A percentile compares a stretch with the other conserved stretches of the same genome.
These are phyloP conservation scores for Sphenopsis melanotis DNA, from an alignment of 2,797 vertebrate genomes.

Conservation along the genomic window DNA sequence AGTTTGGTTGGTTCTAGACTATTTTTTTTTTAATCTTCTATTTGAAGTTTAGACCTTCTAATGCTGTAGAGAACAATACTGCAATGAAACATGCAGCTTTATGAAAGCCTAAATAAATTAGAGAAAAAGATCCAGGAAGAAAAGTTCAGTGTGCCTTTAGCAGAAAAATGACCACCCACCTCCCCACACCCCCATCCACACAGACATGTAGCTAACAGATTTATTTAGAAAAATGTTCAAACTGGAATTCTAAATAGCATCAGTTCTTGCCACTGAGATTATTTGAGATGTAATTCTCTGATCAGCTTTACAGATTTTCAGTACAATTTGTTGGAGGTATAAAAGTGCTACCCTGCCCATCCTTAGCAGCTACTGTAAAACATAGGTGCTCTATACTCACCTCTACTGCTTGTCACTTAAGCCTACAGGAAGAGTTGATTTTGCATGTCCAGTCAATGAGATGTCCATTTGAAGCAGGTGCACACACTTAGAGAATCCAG, in stretches of 20 bases:
- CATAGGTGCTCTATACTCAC: background rate
- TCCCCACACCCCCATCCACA: background rate
- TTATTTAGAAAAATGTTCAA: background rate
- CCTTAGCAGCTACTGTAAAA: background rate
- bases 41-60: background rate
- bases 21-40: background rate
- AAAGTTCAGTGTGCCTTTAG: background rate
- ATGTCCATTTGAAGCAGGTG: background rate
- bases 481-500: background rate
- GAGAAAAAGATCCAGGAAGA: background rate
- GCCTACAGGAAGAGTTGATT: background rate
- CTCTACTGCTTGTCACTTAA: background rate
- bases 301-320: background rate
- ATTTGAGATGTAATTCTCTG: background rate
- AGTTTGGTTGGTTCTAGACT: background rate
- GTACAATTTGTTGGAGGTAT: background rate
- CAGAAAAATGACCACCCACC: background rate
- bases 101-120: background rate
- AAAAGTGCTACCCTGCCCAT: background rate
- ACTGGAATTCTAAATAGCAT: background rate
- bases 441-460: background rate
- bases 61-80: background rate
- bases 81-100: background rate
- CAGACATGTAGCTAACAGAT: background rate
- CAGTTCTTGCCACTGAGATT: background rate